Conservation (phyloP, 2,113 vertebrate genomes). For the Aplodontia rufa region DNA sequence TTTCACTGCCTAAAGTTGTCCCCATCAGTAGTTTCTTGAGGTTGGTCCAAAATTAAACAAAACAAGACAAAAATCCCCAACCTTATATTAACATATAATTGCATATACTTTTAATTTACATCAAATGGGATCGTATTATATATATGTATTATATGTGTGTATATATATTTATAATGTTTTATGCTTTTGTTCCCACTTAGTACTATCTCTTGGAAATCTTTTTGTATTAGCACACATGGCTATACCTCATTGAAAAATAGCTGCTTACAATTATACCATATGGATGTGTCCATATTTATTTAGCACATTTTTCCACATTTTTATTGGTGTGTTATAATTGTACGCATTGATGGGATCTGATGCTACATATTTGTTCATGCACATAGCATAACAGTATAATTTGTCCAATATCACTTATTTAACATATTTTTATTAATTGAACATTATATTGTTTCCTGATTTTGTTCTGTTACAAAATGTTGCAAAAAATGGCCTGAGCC, state of each 20-base stretch:
- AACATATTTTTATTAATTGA: background rate
- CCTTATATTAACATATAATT: background rate
- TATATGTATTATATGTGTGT: too few species aligned
- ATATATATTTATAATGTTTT: background rate
- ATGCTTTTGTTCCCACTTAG: background rate
- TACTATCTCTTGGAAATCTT: background rate
- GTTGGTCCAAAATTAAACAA: background rate
- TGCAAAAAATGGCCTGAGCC: background rate
- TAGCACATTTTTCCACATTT: background rate
- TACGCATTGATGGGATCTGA: too few species aligned
- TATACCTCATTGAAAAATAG: background rate
- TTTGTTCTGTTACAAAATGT: constrained; percentile 3
- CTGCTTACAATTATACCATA: background rate
- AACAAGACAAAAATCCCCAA: background rate
- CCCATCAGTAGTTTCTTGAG: background rate
- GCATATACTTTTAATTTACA: background rate
- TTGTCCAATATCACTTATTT: too few species aligned
- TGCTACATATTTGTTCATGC: too few species aligned
- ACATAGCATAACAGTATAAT: too few species aligned
- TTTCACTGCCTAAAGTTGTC: background rate
- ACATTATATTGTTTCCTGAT: background rate
- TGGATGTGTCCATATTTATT: background rate
- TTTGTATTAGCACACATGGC: background rate
- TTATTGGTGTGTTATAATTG: too few species aligned
- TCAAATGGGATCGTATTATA: background rate